These are phyloP conservation scores for Phallusia fumigata DNA, from an alignment of 23 tunicate genomes.

Conservation along the genomic window DNA sequence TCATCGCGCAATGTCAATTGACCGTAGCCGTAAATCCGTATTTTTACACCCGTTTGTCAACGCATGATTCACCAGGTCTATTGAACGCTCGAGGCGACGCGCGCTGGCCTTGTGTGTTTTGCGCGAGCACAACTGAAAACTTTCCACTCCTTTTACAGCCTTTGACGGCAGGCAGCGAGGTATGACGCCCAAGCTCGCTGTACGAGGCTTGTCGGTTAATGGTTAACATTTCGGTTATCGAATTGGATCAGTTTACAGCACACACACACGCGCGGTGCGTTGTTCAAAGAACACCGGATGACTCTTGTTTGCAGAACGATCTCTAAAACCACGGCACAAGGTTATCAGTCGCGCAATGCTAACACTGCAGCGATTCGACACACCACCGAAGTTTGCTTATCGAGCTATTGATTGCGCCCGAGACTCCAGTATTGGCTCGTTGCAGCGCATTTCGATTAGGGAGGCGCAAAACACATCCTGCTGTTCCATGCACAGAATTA, in stretches of 20 bases:
- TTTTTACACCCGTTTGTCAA: background rate
- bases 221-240: background rate
- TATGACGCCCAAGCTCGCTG: background rate
- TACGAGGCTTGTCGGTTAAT: background rate
- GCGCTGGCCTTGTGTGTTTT: background rate
- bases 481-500: too few relatives aligned
- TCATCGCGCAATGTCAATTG: background rate
- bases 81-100: background rate
- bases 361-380: background rate
- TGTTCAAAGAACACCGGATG: background rate
- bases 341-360: background rate
- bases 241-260: background rate
- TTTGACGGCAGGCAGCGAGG: background rate
- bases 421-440: too few relatives aligned
- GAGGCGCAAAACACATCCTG: too few relatives aligned
- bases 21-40: constrained; percentile 9
- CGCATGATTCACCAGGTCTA: background rate
- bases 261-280: background rate
- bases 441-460: too few relatives aligned
- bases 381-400: background rate
- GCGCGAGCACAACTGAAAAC: background rate
- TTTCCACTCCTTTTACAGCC: background rate
- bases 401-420: too few relatives aligned
- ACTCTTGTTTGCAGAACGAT: background rate
- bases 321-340: background rate